Evolutionary conservation across 2,113 vertebrate species (phyloP).

Genomic region (Cynocephalus volans): DNA sequence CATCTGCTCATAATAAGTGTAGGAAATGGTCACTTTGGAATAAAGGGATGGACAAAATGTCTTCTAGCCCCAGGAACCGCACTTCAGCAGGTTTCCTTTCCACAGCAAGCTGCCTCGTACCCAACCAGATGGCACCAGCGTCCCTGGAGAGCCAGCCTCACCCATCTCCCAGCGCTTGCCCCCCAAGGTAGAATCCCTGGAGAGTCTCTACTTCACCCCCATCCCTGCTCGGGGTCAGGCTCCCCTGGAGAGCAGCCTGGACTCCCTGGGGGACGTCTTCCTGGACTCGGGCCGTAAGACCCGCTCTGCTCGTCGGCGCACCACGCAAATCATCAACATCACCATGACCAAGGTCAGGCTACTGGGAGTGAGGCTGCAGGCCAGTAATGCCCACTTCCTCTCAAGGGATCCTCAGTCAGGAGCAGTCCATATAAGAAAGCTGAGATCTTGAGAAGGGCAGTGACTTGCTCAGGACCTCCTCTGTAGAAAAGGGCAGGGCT

Average conservation of each 20-base stretch:
- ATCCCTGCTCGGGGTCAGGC: conserved; percentile 85
- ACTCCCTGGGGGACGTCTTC: conserved; percentile 85
- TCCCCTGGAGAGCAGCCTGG: conserved; percentile 88
- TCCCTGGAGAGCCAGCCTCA: conserved; percentile 88
- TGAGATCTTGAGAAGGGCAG: background rate
- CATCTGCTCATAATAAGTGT: background rate
- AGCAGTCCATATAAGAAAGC: background rate
- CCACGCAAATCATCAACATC: conserved; percentile 94
- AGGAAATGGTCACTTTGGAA: background rate
- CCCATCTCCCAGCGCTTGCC: conserved; percentile 87
- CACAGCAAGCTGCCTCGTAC: conserved; percentile 88
- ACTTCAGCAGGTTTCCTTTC: background rate
- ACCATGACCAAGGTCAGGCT: conserved; percentile 93
- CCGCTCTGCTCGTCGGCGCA: conserved; percentile 91
- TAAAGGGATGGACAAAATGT: background rate
- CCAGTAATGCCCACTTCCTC: background rate
- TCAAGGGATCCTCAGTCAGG: background rate
- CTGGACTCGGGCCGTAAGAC: conserved; percentile 89
- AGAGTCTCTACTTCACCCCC: conserved; percentile 95
- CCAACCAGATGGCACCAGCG: conserved; percentile 86
- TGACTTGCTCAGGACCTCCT: background rate
- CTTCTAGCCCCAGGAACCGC: background rate
- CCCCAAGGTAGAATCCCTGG: conserved; percentile 90
- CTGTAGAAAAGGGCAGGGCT: background rate
- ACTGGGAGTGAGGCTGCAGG: background rate